Evolutionary conservation across 2,113 vertebrate species (phyloP), one percentile per base, ranked within the genome.

Genomic region (Amphilophus citrinellus): DNA sequence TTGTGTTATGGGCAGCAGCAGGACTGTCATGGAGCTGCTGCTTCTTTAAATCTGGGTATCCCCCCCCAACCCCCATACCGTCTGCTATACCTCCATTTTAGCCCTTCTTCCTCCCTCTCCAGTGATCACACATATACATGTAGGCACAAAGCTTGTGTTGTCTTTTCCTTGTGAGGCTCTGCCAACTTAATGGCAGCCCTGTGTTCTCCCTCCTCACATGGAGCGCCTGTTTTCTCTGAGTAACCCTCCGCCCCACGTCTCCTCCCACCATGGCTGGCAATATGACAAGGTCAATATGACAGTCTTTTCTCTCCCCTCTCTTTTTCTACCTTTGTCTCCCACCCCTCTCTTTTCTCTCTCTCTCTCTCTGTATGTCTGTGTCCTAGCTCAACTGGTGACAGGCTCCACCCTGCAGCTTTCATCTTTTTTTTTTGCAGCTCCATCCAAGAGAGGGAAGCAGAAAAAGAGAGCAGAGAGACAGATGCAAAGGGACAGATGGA

Each of bases 281-380:
- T 86, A 82, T 89, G 88, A 94, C 95, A 95, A 94, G 89, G 93
- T 93, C 94, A 94, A 93, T 88, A 93, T 89, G 90, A 94, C 89
- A 80, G 85, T 77, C 84, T 90, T 91, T 85, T 88, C 79, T 84
- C 61, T 81, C 65, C 65, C 44, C 63, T 86, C 30, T 75, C 53
- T 82, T 84, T 80, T 68, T 82, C 58, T 61, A 80, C 62, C 80
- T 85, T 80, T 89, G 83, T 92, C 84, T 89, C 65, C 79, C 57
- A 18, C 61, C 76, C 75, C 86, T 87, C 77, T 50, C 80, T 37
- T 37, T 37, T 37, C 37, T 9, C 3, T 37, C 86, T 61, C 37
- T 61, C 79, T 62, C 59, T 76, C 76, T 77, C 75, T 76, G 42
- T 83, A 62, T 87, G 65, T 77, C 82, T 87, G 81, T 80, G 50